These are phyloP conservation scores for Lycaon pictus DNA, from an alignment of 2,113 vertebrate species.

Conservation along the genomic window DNA sequence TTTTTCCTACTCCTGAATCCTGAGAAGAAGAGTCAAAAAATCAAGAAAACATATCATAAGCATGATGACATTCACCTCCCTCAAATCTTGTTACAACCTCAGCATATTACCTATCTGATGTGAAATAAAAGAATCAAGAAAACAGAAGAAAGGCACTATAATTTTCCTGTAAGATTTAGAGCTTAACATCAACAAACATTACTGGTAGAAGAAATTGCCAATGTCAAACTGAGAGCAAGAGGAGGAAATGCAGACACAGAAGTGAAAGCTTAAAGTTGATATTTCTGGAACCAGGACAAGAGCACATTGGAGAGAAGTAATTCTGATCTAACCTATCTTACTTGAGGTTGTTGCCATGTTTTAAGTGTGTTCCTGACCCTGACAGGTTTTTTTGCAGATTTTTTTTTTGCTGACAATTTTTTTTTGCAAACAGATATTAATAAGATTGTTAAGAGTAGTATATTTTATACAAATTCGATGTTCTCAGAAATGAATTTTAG, in stretches of 20 bases:
- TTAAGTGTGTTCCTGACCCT: background rate
- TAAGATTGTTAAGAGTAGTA: background rate
- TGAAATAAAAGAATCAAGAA: background rate
- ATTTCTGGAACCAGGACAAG: background rate
- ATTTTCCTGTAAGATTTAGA: background rate
- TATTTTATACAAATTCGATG: background rate
- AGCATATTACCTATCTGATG: background rate
- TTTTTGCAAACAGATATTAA: constrained; percentile 8
- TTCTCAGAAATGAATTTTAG: background rate
- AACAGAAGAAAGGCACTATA: background rate
- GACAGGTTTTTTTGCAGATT: background rate
- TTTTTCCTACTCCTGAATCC: background rate
- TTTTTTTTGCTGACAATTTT: background rate
- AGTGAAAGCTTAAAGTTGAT: background rate
- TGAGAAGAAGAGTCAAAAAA: background rate
- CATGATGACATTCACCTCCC: background rate
- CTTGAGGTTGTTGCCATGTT: background rate
- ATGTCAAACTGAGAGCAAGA: background rate
- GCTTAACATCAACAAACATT: background rate
- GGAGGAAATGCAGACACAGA: too few relatives aligned
- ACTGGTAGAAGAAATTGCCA: background rate
- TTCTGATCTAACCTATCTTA: background rate
- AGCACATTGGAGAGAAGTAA: background rate
- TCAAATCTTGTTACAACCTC: background rate
- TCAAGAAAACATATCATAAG: background rate